Conservation (phyloP, 2,888 invertebrate genomes). For the Timandra comae region DNA sequence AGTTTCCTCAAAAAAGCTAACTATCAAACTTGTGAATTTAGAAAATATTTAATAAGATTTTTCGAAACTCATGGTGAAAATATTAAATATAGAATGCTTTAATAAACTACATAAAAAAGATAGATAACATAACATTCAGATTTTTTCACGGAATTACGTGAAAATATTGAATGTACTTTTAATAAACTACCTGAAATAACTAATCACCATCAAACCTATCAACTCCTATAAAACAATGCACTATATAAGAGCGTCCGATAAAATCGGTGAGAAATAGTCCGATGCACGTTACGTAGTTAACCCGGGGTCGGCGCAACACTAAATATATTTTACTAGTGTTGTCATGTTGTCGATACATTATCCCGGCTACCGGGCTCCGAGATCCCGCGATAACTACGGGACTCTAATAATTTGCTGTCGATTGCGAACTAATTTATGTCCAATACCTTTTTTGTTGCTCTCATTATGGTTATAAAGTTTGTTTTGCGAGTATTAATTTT, state of each 20-base stretch:
- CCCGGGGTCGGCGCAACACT: conserved; percentile 51
- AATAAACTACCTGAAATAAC: too few relatives aligned
- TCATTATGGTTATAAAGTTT: conserved; percentile 10
- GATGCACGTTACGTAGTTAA: conserved; percentile 53
- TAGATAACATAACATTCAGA: too few relatives aligned
- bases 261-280: conserved; percentile 58
- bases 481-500: too few relatives aligned
- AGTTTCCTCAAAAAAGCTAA: too few relatives aligned
- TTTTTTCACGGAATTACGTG: too few relatives aligned
- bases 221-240: conserved; percentile 7
- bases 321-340: conserved; percentile 60
- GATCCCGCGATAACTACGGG: conserved; percentile 46
- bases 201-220: too few relatives aligned
- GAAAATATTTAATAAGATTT: too few relatives aligned
- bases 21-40: too few relatives aligned
- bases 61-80: too few relatives aligned
- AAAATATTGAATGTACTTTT: too few relatives aligned
- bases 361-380: conserved; percentile 55
- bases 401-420: conserved; percentile 51
- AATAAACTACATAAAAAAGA: too few relatives aligned
- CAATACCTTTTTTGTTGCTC: conserved; percentile 10
- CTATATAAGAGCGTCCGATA: conserved; percentile 40
- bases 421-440: conserved; percentile 39
- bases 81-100: too few relatives aligned
- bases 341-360: conserved; percentile 56